Evolutionary conservation across 2,888 invertebrate species (phyloP), one percentile per base, ranked within the genome.

Genomic region (Cancer borealis): DNA sequence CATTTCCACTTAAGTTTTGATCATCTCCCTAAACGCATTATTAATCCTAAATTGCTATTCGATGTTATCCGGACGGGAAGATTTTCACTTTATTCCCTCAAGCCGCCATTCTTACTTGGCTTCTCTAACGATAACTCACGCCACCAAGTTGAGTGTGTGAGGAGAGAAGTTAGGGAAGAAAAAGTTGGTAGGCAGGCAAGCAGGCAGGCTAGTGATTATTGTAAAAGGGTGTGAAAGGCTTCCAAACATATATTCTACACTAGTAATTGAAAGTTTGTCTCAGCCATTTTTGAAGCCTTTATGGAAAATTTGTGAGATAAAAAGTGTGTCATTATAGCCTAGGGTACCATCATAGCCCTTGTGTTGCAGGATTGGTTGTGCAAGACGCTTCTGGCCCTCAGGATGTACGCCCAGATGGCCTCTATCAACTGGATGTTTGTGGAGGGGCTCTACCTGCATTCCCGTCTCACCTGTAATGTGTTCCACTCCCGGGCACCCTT

Each of bases 351-450:
- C 60, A 17, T 73, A 26, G 26, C 73, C 26, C n/a, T 73, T n/a
- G 49, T 66, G 49, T 49, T 96, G 4, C 96, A 97, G 97, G 97
- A 97, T 92, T 97, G 97, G 97, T 96, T 97, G 93, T 97, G 97
- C 96, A 97, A 97, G 96, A 96, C 96, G 2, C 96, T 97, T 8
- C 96, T 97, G n/a, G 96, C 97, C 93, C 96, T 97, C 17, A 96
- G 97, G 87, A 96, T 97, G 96, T 97, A 97, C 96, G 96, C 97
- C 84, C 96, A 97, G 66, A 96, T 97, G 95, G 97, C 97, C n/a
- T 97, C 97, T 92, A 97, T 97, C 91, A 97, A 97, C 96, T 97
- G 97, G 97, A 97, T 97, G 97, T 96, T 97, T 95, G 97, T 97
- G 21, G 97, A 97, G 96, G 97, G 97, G 0, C 95, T 96, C 45